Evolutionary conservation across 1,140 invertebrate species (phyloP), one percentile per base, ranked within the genome.

Genomic region (Drosophila mayri): DNA sequence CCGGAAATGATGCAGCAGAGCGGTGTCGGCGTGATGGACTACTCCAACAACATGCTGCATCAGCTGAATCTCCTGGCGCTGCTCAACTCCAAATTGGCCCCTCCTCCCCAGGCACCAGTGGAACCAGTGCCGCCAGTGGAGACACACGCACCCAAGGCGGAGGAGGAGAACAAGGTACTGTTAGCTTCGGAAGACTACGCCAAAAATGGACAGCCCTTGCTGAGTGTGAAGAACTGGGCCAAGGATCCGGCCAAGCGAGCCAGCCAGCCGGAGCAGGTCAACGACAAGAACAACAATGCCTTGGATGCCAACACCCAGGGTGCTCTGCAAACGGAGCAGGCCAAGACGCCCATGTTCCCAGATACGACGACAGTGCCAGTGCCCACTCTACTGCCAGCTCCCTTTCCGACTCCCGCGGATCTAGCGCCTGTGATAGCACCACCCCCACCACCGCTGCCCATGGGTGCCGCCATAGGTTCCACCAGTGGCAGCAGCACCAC

Each of bases 161-260:
- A 55, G 35, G 40, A 60, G 35, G 81, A 90, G 14, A 85, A 41
- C 47, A 70, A 70, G 28, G 30, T 11, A 18, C 32, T 54, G 47
- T 14, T 37, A 61, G 50, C 28, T 5, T 20, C 61, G 22, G 66
- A 70, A 32, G 66, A 70, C 18, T 58, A 61, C 16, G 78, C 70
- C 25, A 79, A 85, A 47, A 79, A 54, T 5, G 81, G 65, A 12
- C 75, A 76, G 14, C 86, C 85, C 35, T 25, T 85, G 52, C 50
- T 92, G 9, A 91, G 78, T 66, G 91, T 94, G 63, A 65, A 95
- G 93, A 92, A 94, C 92, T 52, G 93, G 93, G 67, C 94, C 92
- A 91, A 94, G 40, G 84, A 91, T 71, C 88, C 88, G 41, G 82
- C 88, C 52, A 88, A 91, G 25, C 58, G 66, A 20, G 85, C 25